phyloP scores from a whole-genome alignment of 2,888 invertebrate species.

The Ephialtes manifestator region DNA sequence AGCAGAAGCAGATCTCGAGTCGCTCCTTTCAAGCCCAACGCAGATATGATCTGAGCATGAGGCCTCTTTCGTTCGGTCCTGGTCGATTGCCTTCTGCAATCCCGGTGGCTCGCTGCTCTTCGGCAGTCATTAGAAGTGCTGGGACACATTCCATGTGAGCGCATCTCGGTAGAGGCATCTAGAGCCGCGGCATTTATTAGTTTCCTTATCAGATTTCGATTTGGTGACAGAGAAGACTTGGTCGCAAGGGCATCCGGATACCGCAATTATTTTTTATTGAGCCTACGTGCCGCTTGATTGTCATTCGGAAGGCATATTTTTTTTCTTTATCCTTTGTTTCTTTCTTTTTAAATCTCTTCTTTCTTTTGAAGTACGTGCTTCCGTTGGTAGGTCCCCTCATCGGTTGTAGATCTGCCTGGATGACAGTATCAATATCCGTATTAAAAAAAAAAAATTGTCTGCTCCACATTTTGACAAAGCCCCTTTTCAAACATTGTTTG shows the following conservation, averaged over 20 bases:
- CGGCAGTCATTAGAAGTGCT: conserved; percentile 78
- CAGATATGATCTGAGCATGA: conserved; percentile 57
- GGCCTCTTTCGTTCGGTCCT: conserved; percentile 9
- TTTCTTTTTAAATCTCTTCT: background rate
- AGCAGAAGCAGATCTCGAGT: background rate
- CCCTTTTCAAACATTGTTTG: too few relatives aligned
- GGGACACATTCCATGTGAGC: conserved; percentile 66
- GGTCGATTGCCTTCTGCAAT: background rate
- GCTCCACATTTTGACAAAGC: too few relatives aligned
- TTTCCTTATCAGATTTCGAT: conserved; percentile 77
- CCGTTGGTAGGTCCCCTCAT: too few relatives aligned
- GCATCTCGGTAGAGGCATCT: conserved; percentile 12
- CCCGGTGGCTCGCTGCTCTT: conserved; percentile 71
- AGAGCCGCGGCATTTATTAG: conserved; percentile 64
- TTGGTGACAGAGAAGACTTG: conserved; percentile 69
- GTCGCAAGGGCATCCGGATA: conserved; percentile 64
- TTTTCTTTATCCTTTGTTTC: background rate
- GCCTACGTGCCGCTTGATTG: background rate
- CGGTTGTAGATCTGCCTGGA: too few relatives aligned
- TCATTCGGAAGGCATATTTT: conserved; percentile 8
- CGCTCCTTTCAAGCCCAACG: conserved; percentile 40
- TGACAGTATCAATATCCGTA: too few relatives aligned
- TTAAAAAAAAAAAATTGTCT: too few relatives aligned
- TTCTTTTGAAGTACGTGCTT: too few relatives aligned
- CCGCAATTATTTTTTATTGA: conserved; percentile 79